phyloP scores from a whole-genome alignment of 2,888 invertebrate species.

The Dynastes grantii region DNA sequence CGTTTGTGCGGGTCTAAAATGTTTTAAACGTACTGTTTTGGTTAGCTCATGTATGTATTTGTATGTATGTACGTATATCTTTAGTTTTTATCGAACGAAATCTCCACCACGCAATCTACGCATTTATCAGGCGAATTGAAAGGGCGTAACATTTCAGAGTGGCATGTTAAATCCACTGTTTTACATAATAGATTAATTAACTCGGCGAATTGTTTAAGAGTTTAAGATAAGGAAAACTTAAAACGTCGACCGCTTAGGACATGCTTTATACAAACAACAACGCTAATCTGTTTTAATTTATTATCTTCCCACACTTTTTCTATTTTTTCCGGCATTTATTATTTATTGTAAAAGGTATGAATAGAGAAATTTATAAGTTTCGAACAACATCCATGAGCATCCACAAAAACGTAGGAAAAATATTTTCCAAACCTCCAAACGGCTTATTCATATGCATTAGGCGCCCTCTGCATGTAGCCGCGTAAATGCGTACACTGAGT shows the following conservation, averaged over 20 bases:
- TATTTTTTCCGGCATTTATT: conserved; percentile 19
- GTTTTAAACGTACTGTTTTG: conserved; percentile 24
- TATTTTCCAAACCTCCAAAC: no score
- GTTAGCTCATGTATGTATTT: background rate
- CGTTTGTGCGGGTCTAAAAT: conserved; percentile 18
- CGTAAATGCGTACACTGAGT: no score
- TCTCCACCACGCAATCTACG: conserved; percentile 50
- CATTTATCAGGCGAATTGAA: conserved; percentile 52
- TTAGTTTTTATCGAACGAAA: conserved; percentile 39
- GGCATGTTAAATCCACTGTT: conserved; percentile 51
- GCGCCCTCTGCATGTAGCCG: background rate
- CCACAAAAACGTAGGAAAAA: no score
- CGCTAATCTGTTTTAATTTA: conserved; percentile 27
- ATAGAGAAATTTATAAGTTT: no score
- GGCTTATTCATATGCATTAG: no score
- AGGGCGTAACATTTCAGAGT: conserved; percentile 50
- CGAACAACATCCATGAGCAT: no score
- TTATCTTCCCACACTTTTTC: background rate
- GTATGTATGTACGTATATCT: conserved; percentile 8
- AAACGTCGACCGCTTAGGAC: conserved; percentile 19
- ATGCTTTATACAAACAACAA: conserved; percentile 22
- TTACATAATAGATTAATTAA: conserved; percentile 53
- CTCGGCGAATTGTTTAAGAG: conserved; percentile 47
- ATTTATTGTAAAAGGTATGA: no score
- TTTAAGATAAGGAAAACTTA: conserved; percentile 41